phyloP scores from a whole-genome alignment of 2,888 invertebrate genomes.

The Eustalomyia histrio region DNA sequence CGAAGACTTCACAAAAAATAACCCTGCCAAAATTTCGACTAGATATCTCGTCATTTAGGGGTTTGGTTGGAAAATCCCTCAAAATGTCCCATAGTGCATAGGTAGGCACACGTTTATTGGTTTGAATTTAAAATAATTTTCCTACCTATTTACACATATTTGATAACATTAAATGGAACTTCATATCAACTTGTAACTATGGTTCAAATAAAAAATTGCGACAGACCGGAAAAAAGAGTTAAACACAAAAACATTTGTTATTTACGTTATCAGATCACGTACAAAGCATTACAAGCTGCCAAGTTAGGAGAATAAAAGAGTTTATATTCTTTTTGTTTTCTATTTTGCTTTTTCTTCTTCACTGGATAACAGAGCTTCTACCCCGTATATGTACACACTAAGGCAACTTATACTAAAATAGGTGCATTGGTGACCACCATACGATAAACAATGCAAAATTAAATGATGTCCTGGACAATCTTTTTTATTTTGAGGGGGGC shows the following conservation, averaged over 20 bases:
- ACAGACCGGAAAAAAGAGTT: constrained; percentile 37
- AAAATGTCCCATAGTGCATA: too few species aligned
- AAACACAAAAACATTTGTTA: constrained; percentile 61
- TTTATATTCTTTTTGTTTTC: constrained; percentile 15
- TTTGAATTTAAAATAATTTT: constrained; percentile 44
- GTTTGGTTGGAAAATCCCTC: too few species aligned
- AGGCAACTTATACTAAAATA: too few species aligned
- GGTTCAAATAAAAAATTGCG: constrained; percentile 29
- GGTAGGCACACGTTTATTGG: constrained; percentile 10
- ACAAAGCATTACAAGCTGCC: constrained; percentile 53
- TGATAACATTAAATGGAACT: constrained; percentile 11
- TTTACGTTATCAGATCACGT: constrained; percentile 68
- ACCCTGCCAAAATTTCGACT: too few species aligned
- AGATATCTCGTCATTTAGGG: too few species aligned
- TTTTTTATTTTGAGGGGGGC: too few species aligned
- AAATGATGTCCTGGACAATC: too few species aligned
- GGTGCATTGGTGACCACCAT: too few species aligned
- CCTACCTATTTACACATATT: background rate
- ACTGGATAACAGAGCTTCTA: constrained; percentile 16
- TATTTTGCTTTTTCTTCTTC: background rate
- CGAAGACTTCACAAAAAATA: too few species aligned
- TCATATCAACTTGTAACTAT: constrained; percentile 29
- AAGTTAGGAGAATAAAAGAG: constrained; percentile 29
- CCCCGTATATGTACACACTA: background rate
- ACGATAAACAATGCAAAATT: too few species aligned